phyloP scores from a whole-genome alignment of 2,113 vertebrate genomes.

The Mobula hypostoma region DNA sequence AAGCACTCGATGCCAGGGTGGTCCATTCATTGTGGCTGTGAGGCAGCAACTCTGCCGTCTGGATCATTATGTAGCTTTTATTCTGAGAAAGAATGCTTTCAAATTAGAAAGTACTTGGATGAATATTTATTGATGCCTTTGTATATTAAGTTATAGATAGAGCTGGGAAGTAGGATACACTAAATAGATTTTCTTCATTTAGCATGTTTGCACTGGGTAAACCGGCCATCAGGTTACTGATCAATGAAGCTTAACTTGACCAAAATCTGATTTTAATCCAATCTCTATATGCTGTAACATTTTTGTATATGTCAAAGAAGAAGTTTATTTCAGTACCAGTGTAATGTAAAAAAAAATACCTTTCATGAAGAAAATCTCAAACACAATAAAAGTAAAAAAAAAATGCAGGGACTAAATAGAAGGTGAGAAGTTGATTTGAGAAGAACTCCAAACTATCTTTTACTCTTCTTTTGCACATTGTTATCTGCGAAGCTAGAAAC shows the following conservation, averaged over 20 bases:
- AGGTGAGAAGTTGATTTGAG: not conserved
- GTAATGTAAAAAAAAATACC: not conserved
- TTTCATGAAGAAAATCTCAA: not conserved
- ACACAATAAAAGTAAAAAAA: not conserved
- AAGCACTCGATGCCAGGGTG: too few species aligned
- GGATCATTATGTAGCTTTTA: not conserved
- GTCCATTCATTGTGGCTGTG: too few species aligned
- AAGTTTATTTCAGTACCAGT: not conserved
- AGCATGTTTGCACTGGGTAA: too few species aligned
- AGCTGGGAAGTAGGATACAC: too few species aligned
- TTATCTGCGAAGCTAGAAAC: not conserved
- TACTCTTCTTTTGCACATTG: not conserved
- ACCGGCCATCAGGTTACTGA: too few species aligned
- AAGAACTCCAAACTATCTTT: not conserved
- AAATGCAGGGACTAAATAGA: not conserved
- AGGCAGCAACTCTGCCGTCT: too few species aligned
- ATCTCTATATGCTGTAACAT: not conserved
- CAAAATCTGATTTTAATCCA: not conserved
- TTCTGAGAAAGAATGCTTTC: not conserved
- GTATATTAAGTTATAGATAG: too few species aligned
- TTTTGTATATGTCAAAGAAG: not conserved
- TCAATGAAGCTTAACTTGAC: not conserved
- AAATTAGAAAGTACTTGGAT: not conserved
- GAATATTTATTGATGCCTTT: too few species aligned
- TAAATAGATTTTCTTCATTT: too few species aligned